Evolutionary conservation across 1,140 invertebrate species (phyloP).

Genomic region (Phocides pigmalion): DNA sequence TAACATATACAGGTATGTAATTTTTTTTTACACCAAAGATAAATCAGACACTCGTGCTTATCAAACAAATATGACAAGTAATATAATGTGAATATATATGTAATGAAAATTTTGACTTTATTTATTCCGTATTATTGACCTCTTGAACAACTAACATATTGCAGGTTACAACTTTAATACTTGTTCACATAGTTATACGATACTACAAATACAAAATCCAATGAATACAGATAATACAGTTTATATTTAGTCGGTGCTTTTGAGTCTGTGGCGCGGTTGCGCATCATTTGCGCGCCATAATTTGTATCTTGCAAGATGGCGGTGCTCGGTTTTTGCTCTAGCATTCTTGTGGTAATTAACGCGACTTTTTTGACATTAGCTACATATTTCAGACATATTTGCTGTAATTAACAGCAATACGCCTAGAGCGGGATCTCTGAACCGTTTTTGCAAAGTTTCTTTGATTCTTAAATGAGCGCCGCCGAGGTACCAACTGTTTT

Average conservation of each 20-base stretch:
- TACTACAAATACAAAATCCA: no score
- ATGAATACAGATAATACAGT: neutral
- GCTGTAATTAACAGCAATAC: conserved; percentile 58
- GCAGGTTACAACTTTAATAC: no score
- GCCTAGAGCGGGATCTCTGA: conserved; percentile 8
- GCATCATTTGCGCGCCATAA: conserved; percentile 47
- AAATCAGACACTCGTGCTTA: no score
- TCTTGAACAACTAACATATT: no score
- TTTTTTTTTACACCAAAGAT: no score
- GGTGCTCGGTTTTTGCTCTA: conserved; percentile 27
- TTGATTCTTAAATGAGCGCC: neutral
- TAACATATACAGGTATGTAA: no score
- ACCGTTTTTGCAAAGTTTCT: conserved; percentile 11
- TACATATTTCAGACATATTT: conserved; percentile 50
- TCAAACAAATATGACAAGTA: no score
- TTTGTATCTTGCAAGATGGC: conserved; percentile 43
- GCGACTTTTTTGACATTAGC: conserved; percentile 36
- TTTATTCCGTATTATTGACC: no score
- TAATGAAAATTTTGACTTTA: no score
- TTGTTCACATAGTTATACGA: no score
- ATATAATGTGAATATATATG: no score
- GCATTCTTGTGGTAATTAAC: conserved; percentile 45
- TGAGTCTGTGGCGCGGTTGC: conserved; percentile 33
- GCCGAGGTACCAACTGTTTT: conserved; percentile 15
- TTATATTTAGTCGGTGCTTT: conserved; percentile 40